These are phyloP conservation scores for Leucania comma DNA, from an alignment of 2,888 invertebrate genomes.

Conservation along the genomic window DNA sequence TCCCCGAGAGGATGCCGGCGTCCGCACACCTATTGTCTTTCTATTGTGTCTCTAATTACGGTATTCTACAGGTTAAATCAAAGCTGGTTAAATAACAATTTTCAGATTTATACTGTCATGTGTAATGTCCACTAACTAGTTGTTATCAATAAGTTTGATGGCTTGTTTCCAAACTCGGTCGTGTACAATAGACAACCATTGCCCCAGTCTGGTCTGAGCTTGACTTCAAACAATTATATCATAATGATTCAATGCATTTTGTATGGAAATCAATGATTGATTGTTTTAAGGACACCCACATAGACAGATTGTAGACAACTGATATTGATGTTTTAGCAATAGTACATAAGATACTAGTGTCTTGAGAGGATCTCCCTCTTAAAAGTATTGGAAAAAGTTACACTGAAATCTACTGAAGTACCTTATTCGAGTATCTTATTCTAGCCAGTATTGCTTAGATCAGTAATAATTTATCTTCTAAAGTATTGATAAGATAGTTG, in stretches of 20 bases:
- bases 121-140: neutral
- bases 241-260: conserved; percentile 20
- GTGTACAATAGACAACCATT: conserved; percentile 16
- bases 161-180: neutral
- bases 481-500: conserved; percentile 31
- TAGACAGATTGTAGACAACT: neutral
- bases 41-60: no score
- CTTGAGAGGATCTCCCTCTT: neutral
- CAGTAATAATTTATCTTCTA: conserved; percentile 8
- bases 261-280: conserved; percentile 16
- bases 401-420: neutral
- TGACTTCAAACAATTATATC: conserved; percentile 32
- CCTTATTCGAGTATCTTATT: neutral
- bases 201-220: neutral
- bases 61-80: no score
- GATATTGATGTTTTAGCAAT: neutral
- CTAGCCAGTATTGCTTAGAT: neutral
- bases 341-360: neutral
- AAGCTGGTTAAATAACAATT: neutral
- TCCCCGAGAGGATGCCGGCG: no score
- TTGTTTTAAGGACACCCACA: conserved; percentile 31
- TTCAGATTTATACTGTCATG: neutral
- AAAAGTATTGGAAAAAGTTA: neutral
- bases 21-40: no score
- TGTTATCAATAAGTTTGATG: neutral